Base-by-base conservation (phyloP, 2,113 vertebrate genomes). In the Crocuta crocuta region DNA sequence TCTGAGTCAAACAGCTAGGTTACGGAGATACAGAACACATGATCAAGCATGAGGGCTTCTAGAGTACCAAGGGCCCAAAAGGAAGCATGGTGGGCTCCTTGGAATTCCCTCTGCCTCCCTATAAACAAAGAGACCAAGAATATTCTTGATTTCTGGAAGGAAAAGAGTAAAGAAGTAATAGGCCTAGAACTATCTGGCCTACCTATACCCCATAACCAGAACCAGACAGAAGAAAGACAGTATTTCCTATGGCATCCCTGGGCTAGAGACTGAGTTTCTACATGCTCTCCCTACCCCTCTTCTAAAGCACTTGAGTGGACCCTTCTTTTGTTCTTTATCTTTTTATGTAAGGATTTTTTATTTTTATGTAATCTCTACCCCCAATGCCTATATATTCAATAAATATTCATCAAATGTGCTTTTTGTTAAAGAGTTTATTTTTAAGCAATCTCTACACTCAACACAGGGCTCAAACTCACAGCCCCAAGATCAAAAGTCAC, bases 61-160 rank as follows among this genome's bases (percentile, higher is more conserved):
- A 83, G 33, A 23, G 35, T 93, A 12, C 43, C 31, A 85, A 97
- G 28, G 39, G 13, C 23, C 73, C 28, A 90, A 84, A 83, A 33
- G 92, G 61, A 95, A 89, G 10, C 68, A 21, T 68, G 13, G 48
- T 63, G 4, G 35, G 7, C 12, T 95, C 73, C 19, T 23, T 73
- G 53, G 31, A 43, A 86, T 70, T 80, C 19, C 26, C 55, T 2
- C 86, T 5, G 19, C 53, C 8, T 85, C n/a, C 93, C 66, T 23
- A 66, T 23, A 93, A 55, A 78, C 26, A 93, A 58, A 79, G 53
- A 90, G 61, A 94, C 63, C 39, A 94, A 79, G 26, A 94, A 79
- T 10, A 78, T 39, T 76, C 83, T 50, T 73, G 39, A 66, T 71
- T 4, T 89, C 76, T 65, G n/a, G 7, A 65, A 26, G 17, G 12